Conservation (phyloP, 2,113 vertebrate genomes). For the Panthera tigris region DNA sequence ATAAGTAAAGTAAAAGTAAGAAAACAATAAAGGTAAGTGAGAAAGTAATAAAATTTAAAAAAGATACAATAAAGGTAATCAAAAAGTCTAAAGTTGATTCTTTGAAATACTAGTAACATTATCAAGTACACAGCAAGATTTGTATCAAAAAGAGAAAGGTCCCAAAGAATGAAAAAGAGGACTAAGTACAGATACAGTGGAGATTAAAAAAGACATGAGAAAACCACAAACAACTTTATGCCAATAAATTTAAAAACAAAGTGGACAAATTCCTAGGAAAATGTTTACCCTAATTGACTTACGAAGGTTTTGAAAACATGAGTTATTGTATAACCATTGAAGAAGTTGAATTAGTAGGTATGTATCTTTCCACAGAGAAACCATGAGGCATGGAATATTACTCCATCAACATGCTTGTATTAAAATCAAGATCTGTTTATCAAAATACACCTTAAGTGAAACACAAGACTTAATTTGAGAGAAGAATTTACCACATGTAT, state of each 20-base stretch:
- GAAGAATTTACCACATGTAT: not conserved
- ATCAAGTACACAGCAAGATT: not conserved
- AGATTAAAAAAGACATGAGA: constrained; percentile 20
- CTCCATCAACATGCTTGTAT: not conserved
- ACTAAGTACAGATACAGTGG: not conserved
- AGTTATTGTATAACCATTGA: not conserved
- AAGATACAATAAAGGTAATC: not conserved
- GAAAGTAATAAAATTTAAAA: constrained; percentile 12
- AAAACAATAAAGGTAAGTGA: constrained; percentile 7
- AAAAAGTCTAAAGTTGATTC: not conserved
- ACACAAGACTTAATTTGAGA: not conserved
- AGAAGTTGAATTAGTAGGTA: not conserved
- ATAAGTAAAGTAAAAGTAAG: not conserved
- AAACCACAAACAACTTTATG: not conserved
- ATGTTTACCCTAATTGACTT: not conserved
- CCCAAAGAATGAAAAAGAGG: not conserved
- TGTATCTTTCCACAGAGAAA: not conserved
- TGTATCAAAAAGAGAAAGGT: not conserved
- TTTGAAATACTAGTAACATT: constrained; percentile 26
- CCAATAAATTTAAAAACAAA: not conserved
- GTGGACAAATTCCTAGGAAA: not conserved
- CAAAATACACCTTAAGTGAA: not conserved
- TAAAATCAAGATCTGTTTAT: not conserved
- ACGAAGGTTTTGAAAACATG: not conserved
- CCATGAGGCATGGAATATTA: not conserved